These are phyloP conservation scores for Hepsetus odoe DNA, from an alignment of 2,113 vertebrate genomes.

Conservation along the genomic window DNA sequence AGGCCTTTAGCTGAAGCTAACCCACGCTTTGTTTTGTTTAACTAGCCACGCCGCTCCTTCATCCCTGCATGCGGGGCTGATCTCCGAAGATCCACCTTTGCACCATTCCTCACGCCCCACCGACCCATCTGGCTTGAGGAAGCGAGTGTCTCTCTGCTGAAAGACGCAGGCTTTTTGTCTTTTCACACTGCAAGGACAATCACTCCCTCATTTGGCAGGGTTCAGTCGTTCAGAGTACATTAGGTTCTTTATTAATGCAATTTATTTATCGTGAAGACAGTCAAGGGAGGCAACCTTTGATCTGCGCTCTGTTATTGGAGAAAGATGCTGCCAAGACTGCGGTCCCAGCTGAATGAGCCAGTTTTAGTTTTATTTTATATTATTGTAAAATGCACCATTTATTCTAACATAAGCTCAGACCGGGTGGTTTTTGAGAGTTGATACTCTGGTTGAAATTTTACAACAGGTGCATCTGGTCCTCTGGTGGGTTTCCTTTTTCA, in stretches of 20 bases:
- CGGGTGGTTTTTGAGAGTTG: neutral
- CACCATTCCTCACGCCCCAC: neutral
- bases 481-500: neutral
- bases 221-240: constrained; percentile 28
- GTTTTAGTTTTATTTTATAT: constrained; percentile 11
- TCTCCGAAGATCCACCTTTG: neutral
- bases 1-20: neutral
- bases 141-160: neutral
- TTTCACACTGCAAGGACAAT: constrained; percentile 11
- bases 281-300: constrained; percentile 41
- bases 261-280: constrained; percentile 49
- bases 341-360: neutral
- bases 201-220: neutral
- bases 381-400: constrained; percentile 3
- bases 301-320: constrained; percentile 27
- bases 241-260: constrained; percentile 52
- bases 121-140: neutral
- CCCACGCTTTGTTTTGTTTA: neutral
- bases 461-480: neutral
- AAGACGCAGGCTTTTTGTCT: constrained; percentile 1
- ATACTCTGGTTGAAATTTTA: neutral
- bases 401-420: neutral
- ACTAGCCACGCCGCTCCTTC: neutral
- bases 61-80: constrained; percentile 1
- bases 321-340: constrained; percentile 21